These are phyloP conservation scores for Parauchenoglanis ngamensis DNA, from an alignment of 2,797 vertebrate species.

Conservation along the genomic window DNA sequence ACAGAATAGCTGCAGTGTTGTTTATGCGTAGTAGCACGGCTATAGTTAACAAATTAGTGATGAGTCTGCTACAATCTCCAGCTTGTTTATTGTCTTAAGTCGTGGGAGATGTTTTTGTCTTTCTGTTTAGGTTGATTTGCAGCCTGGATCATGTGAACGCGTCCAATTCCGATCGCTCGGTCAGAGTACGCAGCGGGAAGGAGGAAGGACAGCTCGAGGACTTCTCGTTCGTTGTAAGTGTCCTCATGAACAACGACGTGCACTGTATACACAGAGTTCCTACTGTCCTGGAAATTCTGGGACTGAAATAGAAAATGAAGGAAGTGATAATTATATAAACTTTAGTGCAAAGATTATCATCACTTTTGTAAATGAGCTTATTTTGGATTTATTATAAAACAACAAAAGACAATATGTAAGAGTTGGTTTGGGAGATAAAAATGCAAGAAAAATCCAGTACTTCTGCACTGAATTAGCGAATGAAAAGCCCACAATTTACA, in stretches of 20 bases:
- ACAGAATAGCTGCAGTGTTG: constrained; percentile 65
- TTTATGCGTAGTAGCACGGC: constrained; percentile 56
- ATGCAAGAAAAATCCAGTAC: background rate
- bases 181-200: constrained; percentile 83
- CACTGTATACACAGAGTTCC: background rate
- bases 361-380: background rate
- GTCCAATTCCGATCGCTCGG: constrained; percentile 76
- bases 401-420: background rate
- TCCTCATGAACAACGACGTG: background rate
- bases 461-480: background rate
- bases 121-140: constrained; percentile 76
- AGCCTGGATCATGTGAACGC: constrained; percentile 78
- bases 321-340: background rate
- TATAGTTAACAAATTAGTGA: constrained; percentile 72
- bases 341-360: background rate
- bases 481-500: background rate
- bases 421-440: background rate
- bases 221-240: constrained; percentile 91
- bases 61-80: constrained; percentile 63
- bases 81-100: constrained; percentile 61
- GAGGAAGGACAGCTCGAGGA: constrained; percentile 72
- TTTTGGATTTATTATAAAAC: background rate
- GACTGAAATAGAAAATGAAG: background rate
- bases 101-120: constrained; percentile 49
- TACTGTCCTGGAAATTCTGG: background rate